Base-by-base conservation (phyloP, 1,140 invertebrate species). In the Lordiphosa stackelbergi region DNA sequence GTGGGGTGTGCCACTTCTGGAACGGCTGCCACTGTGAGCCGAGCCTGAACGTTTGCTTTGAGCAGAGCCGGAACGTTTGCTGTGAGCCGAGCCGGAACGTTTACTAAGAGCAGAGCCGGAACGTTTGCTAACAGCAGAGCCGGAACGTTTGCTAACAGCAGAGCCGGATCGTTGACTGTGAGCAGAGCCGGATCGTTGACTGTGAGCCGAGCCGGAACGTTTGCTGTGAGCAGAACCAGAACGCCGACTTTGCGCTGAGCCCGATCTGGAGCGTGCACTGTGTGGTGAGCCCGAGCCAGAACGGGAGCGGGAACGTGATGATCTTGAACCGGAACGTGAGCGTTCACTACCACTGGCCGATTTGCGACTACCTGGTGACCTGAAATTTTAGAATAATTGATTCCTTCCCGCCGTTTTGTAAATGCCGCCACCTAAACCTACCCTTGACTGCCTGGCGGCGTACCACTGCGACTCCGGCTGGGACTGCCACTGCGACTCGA, bases 401-500 rank as follows among this genome's bases (percentile, higher is more conserved):
- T 22, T 40, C 42, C 6, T n/a, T 1, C 3, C 5, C 2, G 4
- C 12, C 3, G 37, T 19, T 22, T 10, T 13, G 58, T 84, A 68
- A 85, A 86, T 63, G 88, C 86, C 9, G 5, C 24, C 24, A 28
- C 5, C 6, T 28, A 19, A 19, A 28, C 48, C 10, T 57, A 75
- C 75, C 62, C 73, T 1, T n/a, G 66, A 66, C 40, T 81, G 35
- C 72, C 63, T 49, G 73, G 72, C 9, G 90, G 89, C 35, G 89
- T 90, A 9, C 79, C 87, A 51, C 89, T 90, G 11, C 89, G 89
- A 56, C 89, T 90, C 13, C 83, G 86, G 57, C 19, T 19, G 19
- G 19, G 19, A 19, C 89, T 90, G 13, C 77, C 78, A 57, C 78
- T 83, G 28, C 55, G 78, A 28, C 89, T 90, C 5, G 89, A 90